These are phyloP conservation scores for Mimumesa dahlbomi DNA, from an alignment of 2,888 invertebrate genomes.

Conservation along the genomic window DNA sequence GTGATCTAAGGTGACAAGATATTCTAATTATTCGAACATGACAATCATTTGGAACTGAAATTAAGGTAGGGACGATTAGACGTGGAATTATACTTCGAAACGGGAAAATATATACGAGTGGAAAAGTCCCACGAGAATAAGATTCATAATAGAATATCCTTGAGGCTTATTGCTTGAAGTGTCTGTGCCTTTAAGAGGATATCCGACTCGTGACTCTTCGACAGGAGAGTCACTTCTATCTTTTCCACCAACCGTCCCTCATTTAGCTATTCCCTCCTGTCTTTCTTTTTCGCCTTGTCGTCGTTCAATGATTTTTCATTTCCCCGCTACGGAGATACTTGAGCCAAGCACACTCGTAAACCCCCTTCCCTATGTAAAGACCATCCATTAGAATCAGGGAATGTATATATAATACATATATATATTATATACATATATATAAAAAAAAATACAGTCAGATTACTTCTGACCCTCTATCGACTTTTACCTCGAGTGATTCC, in stretches of 20 bases:
- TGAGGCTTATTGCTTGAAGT: conserved; percentile 26
- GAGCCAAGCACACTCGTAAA: conserved; percentile 54
- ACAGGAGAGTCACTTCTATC: conserved; percentile 31
- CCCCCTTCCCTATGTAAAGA: conserved; percentile 37
- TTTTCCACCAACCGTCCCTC: conserved; percentile 36
- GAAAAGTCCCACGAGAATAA: too few species aligned
- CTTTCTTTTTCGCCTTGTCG: conserved; percentile 23
- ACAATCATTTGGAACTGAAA: too few species aligned
- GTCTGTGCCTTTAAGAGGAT: conserved; percentile 30
- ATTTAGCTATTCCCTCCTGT: conserved; percentile 22
- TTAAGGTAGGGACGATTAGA: too few species aligned
- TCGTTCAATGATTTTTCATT: conserved; percentile 62
- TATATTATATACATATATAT: conserved; percentile 38
- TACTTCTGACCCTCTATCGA: conserved; percentile 15
- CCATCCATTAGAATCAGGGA: conserved; percentile 58
- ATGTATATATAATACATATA: conserved; percentile 44
- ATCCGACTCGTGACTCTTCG: conserved; percentile 47
- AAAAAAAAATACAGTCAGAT: conserved; percentile 44
- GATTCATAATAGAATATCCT: conserved; percentile 28
- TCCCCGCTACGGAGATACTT: conserved; percentile 53
- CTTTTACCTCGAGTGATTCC: conserved; percentile 31
- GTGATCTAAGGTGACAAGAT: too few species aligned
- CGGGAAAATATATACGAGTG: too few species aligned
- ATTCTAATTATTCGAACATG: too few species aligned
- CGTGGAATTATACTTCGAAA: too few species aligned